Percentiles rank a stretch among this genome's conserved stretches.
Conservation (phyloP, 1,140 invertebrate genomes). For the Drosophila malerkotliana region DNA sequence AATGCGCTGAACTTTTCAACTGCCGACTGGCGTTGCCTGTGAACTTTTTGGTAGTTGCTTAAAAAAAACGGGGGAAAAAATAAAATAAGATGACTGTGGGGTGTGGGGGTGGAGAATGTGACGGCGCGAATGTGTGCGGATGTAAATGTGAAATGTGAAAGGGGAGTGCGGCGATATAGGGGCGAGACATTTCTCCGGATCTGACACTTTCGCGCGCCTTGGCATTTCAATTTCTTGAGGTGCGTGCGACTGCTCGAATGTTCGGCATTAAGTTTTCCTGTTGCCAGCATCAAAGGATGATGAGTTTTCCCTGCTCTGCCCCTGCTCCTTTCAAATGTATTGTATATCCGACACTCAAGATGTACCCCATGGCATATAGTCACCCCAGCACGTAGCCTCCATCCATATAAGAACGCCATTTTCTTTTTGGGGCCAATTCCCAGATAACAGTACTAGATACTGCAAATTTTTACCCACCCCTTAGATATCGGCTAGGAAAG, state of each 20-base stretch:
- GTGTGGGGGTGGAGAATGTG: conserved; percentile 52
- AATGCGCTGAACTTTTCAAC: conserved; percentile 65
- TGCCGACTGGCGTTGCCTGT: conserved; percentile 47
- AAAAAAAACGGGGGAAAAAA: conserved; percentile 39
- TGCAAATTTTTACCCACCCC: conserved; percentile 14
- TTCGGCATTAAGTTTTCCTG: conserved; percentile 71
- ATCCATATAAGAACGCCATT: conserved; percentile 52
- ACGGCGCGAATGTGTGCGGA: conserved; percentile 71
- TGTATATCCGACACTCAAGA: conserved; percentile 41
- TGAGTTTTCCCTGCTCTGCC: conserved; percentile 21
- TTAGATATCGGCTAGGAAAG: conserved; percentile 53
- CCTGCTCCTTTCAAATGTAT: neutral
- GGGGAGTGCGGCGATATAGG: conserved; percentile 20
- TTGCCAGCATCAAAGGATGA: conserved; percentile 76
- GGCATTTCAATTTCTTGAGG: conserved; percentile 76
- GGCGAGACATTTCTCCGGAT: conserved; percentile 30
- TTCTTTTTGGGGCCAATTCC: conserved; percentile 38
- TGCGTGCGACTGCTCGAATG: conserved; percentile 81
- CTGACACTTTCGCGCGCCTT: conserved; percentile 64
- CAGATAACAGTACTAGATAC: conserved; percentile 60
- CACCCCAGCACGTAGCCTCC: conserved; percentile 58
- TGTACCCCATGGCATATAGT: conserved; percentile 43
- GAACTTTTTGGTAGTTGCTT: conserved; percentile 66
- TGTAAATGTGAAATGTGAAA: conserved; percentile 27
- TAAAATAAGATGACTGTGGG: conserved; percentile 12